Conservation (phyloP, 2,888 invertebrate species). For the Chaitophorus viminalis region DNA sequence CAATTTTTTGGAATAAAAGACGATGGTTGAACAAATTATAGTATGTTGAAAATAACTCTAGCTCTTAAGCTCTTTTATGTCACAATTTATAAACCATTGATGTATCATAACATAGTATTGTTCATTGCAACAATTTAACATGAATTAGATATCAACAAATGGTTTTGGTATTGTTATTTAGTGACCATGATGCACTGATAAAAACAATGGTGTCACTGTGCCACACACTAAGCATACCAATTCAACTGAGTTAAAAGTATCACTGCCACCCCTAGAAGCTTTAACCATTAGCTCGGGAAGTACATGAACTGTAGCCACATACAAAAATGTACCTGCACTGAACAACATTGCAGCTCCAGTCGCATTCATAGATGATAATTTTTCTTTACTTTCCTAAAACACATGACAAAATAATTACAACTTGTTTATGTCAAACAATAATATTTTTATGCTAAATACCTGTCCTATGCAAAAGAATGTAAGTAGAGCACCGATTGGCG, state of each 20-base stretch:
- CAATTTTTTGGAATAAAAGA: neutral
- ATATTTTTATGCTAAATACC: constrained; percentile 67
- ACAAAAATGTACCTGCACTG: constrained; percentile 98
- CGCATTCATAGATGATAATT: constrained; percentile 86
- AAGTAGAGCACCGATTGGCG: constrained; percentile 86
- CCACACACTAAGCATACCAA: constrained; percentile 86
- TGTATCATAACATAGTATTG: neutral
- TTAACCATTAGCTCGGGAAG: constrained; percentile 88
- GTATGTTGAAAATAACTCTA: neutral
- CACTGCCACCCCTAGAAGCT: constrained; percentile 66
- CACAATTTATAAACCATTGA: neutral
- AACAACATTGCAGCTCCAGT: constrained; percentile 98
- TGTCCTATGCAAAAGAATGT: constrained; percentile 93
- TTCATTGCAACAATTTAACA: neutral
- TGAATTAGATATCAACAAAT: neutral
- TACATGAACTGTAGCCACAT: constrained; percentile 98
- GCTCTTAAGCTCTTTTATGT: neutral
- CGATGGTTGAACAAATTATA: neutral
- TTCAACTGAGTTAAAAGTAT: constrained; percentile 77
- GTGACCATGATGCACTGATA: constrained; percentile 85
- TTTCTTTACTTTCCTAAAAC: constrained; percentile 87
- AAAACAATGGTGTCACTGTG: constrained; percentile 84
- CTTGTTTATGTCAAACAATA: neutral
- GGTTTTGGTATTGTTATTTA: constrained; percentile 69
- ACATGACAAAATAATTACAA: neutral